Evolutionary conservation across 2,113 vertebrate genomes (phyloP).

Genomic region (Mungos mungo): DNA sequence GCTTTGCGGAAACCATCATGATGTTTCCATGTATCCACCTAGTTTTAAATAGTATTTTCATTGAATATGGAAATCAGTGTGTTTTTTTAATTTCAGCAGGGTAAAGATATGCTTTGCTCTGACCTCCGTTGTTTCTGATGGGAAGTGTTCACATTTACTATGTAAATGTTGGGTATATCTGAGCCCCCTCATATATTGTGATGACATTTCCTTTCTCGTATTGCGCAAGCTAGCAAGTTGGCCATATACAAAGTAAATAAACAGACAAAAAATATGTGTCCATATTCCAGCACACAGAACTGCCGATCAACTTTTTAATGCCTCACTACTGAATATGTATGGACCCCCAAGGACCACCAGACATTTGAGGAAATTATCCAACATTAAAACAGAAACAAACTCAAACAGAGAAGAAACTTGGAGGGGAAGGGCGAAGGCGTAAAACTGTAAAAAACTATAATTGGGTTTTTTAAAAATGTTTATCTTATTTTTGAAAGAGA

Average conservation of each 20-base stretch:
- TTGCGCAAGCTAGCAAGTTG: neutral
- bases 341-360: neutral
- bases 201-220: neutral
- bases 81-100: neutral
- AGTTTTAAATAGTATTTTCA: neutral
- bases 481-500: no score
- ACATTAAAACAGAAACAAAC: neutral
- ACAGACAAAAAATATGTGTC: neutral
- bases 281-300: neutral
- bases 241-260: neutral
- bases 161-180: neutral
- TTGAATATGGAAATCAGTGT: neutral
- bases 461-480: no score
- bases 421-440: neutral
- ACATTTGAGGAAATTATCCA: neutral
- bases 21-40: neutral
- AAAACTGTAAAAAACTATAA: neutral
- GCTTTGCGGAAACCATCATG: neutral
- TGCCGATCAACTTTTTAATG: neutral
- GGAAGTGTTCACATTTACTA: neutral
- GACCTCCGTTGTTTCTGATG: neutral
- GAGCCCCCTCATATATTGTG: neutral
- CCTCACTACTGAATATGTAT: neutral
- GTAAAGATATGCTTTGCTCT: slow-evolving; percentile 10
- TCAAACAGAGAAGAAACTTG: neutral